Base-by-base conservation (phyloP, 2,888 invertebrate genomes). In the Bembecia ichneumoniformis region DNA sequence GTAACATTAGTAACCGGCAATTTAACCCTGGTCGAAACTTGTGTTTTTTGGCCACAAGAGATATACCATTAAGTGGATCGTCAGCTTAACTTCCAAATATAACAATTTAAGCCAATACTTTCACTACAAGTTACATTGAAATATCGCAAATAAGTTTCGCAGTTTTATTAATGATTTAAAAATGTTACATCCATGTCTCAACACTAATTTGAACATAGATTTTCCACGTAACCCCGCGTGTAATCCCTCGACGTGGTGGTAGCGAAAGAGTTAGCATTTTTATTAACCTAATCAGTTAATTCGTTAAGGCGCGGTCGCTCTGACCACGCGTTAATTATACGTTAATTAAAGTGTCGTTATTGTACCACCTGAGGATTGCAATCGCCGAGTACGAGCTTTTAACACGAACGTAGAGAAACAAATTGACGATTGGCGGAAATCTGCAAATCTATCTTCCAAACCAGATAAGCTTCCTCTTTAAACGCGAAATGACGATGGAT, bases 241-340 rank as follows among this genome's bases (percentile, higher is more conserved):
- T 34, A 57, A 66, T 80, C 82, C 83, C 82, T 56, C 35, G 63
- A 65, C 70, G 62, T 57, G 55, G 54, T 52, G 60, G 64, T 62
- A 71, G 67, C 71, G 75, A 82, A 86, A 84, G 86, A 84, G 86
- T 86, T 86, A 77, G 70, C 64, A 74, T 77, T 66, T 77, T 82
- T 83, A 81, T 82, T 84, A 82, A 78, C 71, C 68, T 84, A 82
- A 86, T 84, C 84, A 84, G 82, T 83, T 86, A 84, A 84, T 84
- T 51, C 52, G 49, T 51, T 49, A 49, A 43, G 49, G 49, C 28
- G 50, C 34, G 50, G 11, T 35, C 44, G n/a, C 10, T 16, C 44
- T 17, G 44, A 40, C 40, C 40, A 14, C 14, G 14, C 14, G 40
- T 40, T 40, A 40, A 40, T 47, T 43, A 40, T 43, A 40, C 35